A percentile compares a stretch with the other conserved stretches of the same genome.
phyloP scores from a whole-genome alignment of 1,140 invertebrate genomes.

The Cydia pomonella region DNA sequence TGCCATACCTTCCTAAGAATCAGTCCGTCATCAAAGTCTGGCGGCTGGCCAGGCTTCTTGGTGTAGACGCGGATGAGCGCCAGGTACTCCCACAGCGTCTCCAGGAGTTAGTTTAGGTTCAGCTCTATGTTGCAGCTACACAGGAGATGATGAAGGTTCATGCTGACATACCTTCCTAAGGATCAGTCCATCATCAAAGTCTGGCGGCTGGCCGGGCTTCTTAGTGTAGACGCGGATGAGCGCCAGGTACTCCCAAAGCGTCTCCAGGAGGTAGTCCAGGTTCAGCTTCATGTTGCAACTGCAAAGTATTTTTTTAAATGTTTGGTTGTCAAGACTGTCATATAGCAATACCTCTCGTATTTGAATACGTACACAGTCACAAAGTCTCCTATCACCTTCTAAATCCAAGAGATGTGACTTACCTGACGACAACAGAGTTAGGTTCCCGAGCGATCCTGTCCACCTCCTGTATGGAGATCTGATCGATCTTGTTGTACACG shows the following conservation, averaged over 20 bases:
- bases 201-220: constrained; percentile 97
- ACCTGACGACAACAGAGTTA: constrained; percentile 97
- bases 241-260: constrained; percentile 96
- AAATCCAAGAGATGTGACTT: constrained; percentile 44
- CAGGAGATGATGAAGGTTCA: neutral
- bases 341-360: too few relatives aligned
- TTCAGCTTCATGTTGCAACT: constrained; percentile 99
- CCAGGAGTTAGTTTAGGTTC: too few relatives aligned
- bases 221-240: constrained; percentile 99
- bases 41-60: too few relatives aligned
- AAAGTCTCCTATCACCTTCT: too few relatives aligned
- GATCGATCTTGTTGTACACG: constrained; percentile 99
- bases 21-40: too few relatives aligned
- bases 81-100: too few relatives aligned
- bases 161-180: constrained; percentile 84
- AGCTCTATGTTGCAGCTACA: too few relatives aligned
- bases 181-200: constrained; percentile 97
- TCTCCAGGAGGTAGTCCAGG: constrained; percentile 96
- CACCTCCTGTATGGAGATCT: constrained; percentile 99
- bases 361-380: too few relatives aligned
- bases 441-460: constrained; percentile 95
- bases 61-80: too few relatives aligned
- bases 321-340: too few relatives aligned
- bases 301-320: too few relatives aligned
- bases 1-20: too few relatives aligned